Percentiles rank a stretch among this genome's conserved stretches.
Evolutionary conservation across 1,140 invertebrate species (phyloP).

Genomic region (Dreissena rostriformis): DNA sequence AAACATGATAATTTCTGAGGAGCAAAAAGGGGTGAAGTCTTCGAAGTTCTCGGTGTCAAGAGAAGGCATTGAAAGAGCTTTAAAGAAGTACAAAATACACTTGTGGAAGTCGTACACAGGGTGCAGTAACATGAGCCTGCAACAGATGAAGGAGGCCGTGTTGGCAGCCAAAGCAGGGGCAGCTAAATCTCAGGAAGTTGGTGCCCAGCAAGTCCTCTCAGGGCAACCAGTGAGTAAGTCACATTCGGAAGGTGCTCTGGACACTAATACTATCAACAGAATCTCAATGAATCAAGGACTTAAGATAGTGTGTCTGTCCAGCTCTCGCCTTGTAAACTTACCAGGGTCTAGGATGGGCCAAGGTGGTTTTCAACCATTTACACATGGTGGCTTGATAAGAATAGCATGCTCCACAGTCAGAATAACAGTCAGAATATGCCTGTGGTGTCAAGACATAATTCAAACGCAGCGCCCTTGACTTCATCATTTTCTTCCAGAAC

Average conservation of each 20-base stretch:
- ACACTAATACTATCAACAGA: conserved; percentile 4
- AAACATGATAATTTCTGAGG: conserved; percentile 31
- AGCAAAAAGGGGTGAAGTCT: conserved; percentile 26
- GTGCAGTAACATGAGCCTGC: conserved; percentile 25
- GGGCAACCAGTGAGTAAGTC: too few relatives aligned
- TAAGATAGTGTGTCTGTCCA: background rate
- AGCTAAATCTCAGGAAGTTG: background rate
- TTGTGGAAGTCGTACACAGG: conserved; percentile 55
- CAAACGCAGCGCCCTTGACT: too few relatives aligned
- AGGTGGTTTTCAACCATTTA: too few relatives aligned
- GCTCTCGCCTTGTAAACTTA: background rate
- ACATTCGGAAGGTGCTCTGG: background rate
- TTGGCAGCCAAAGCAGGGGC: conserved; percentile 24
- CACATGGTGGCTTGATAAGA: too few relatives aligned
- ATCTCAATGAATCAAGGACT: background rate
- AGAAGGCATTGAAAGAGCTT: conserved; percentile 53
- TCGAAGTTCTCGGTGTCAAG: conserved; percentile 41
- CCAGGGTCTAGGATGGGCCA: too few relatives aligned
- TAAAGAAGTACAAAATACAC: conserved; percentile 54
- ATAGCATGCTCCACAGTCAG: too few relatives aligned
- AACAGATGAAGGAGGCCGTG: conserved; percentile 41
- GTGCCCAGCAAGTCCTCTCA: background rate
- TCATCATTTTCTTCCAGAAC: too few relatives aligned
- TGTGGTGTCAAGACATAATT: too few relatives aligned
- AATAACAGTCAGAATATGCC: too few relatives aligned